These are phyloP conservation scores for Zeuzera pyrina DNA, from an alignment of 2,888 invertebrate genomes.

Conservation along the genomic window DNA sequence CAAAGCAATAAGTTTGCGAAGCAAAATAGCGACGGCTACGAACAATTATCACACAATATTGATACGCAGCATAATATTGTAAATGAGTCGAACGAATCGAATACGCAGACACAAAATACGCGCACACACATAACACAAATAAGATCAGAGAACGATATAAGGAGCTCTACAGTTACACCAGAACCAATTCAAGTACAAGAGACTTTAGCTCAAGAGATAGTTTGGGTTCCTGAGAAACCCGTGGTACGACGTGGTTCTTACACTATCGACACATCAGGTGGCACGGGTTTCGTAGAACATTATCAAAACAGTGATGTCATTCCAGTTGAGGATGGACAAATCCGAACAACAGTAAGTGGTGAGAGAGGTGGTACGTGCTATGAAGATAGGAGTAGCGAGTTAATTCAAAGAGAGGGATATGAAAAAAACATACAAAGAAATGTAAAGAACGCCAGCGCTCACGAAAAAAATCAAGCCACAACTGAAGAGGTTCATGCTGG, in stretches of 20 bases:
- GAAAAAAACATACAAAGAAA: constrained; percentile 44
- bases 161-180: constrained; percentile 51
- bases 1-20: background rate
- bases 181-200: constrained; percentile 58
- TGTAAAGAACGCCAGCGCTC: constrained; percentile 42
- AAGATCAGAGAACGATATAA: constrained; percentile 40
- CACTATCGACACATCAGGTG: constrained; percentile 53
- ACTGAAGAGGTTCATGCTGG: constrained; percentile 51
- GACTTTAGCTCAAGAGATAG: constrained; percentile 50
- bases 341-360: constrained; percentile 40
- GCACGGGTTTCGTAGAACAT: constrained; percentile 38
- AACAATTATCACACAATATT: no score
- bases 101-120: constrained; percentile 22
- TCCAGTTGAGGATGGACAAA: constrained; percentile 48
- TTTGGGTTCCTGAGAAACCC: constrained; percentile 59
- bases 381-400: constrained; percentile 37
- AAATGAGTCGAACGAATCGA: constrained; percentile 19
- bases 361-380: constrained; percentile 36
- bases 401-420: constrained; percentile 44
- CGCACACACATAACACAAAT: constrained; percentile 48
- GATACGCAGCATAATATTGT: background rate
- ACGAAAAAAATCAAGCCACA: constrained; percentile 42
- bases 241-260: constrained; percentile 55
- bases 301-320: constrained; percentile 49
- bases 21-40: constrained; percentile 16